Evolutionary conservation across 2,888 invertebrate species (phyloP).

Genomic region (Phortica magna): DNA sequence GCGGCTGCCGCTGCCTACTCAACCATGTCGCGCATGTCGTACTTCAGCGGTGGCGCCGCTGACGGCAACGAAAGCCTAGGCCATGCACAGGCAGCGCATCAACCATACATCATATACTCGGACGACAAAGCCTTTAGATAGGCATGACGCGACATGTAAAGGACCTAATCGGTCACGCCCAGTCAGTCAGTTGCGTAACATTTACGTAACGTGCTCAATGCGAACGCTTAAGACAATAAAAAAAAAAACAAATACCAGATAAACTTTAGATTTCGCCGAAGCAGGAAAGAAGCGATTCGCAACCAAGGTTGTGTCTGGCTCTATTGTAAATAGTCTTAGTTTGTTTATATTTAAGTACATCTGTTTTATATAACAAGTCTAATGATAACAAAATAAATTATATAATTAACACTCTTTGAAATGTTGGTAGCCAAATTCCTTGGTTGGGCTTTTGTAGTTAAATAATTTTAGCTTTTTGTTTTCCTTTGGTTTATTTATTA

Average conservation of each 20-base stretch:
- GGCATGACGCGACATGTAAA: constrained; percentile 28
- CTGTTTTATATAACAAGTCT: constrained; percentile 10
- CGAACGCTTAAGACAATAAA: background rate
- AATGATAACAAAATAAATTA: constrained; percentile 10
- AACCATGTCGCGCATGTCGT: constrained; percentile 82
- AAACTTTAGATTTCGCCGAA: constrained; percentile 10
- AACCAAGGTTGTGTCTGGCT: constrained; percentile 16
- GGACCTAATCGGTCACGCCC: constrained; percentile 29
- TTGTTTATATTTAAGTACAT: constrained; percentile 13
- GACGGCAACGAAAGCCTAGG: constrained; percentile 71
- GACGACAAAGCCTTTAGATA: constrained; percentile 78
- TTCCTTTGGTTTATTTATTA: background rate
- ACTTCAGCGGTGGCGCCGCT: constrained; percentile 79
- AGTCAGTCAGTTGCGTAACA: constrained; percentile 74
- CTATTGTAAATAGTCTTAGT: constrained; percentile 30
- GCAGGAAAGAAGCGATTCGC: background rate
- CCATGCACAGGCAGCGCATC: constrained; percentile 62
- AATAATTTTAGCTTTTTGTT: background rate
- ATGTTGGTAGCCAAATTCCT: background rate
- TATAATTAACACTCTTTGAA: background rate
- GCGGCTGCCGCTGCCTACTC: constrained; percentile 79
- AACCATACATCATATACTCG: constrained; percentile 78
- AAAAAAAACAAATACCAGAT: background rate
- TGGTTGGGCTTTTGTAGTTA: background rate
- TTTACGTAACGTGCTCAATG: constrained; percentile 63